These are phyloP conservation scores for Protobothrops mucrosquamatus DNA, from an alignment of 2,113 vertebrate species.

Conservation along the genomic window DNA sequence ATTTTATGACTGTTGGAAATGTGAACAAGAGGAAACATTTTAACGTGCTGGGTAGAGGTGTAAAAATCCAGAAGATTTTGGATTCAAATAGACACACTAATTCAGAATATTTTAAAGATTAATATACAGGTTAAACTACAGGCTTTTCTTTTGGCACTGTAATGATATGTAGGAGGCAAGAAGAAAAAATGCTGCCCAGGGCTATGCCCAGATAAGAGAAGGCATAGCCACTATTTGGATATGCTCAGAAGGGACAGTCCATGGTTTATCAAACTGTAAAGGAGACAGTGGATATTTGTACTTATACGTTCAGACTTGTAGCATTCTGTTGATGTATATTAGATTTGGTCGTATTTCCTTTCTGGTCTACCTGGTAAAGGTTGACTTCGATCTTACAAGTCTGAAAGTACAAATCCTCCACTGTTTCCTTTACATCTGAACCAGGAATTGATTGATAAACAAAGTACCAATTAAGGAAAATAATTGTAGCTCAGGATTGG, in stretches of 20 bases:
- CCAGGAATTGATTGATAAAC: too few relatives aligned
- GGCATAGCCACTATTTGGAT: not conserved
- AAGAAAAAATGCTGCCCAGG: not conserved
- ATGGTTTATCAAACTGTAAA: not conserved
- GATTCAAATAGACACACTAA: not conserved
- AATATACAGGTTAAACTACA: not conserved
- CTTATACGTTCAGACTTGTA: not conserved
- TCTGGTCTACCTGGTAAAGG: not conserved
- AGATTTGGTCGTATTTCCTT: not conserved
- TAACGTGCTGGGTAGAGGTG: not conserved
- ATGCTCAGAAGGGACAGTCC: not conserved
- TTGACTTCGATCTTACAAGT: not conserved
- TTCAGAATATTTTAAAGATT: not conserved
- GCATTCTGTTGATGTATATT: not conserved
- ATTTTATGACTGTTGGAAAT: not conserved
- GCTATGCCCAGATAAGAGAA: not conserved
- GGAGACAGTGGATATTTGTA: not conserved
- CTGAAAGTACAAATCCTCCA: not conserved
- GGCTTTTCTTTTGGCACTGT: not conserved
- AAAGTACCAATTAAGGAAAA: too few relatives aligned
- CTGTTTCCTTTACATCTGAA: too few relatives aligned
- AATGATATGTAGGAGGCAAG: not conserved
- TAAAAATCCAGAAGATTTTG: not conserved
- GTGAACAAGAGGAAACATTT: not conserved
- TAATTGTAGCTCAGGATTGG: too few relatives aligned